Percentiles rank a stretch among this genome's conserved stretches.
phyloP scores from a whole-genome alignment of 2,888 invertebrate species.

The Scaptomyza caliginosa region DNA sequence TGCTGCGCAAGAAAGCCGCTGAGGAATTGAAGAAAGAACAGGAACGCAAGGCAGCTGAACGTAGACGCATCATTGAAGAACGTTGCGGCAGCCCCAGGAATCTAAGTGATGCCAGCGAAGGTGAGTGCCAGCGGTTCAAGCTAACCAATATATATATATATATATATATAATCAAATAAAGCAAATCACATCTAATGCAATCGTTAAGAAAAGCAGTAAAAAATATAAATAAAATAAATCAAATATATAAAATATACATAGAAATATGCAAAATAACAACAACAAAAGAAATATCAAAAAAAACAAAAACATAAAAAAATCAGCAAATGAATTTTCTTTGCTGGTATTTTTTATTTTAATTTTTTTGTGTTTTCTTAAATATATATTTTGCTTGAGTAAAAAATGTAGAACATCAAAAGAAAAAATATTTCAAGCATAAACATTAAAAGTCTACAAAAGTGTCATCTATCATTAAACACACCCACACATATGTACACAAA shows the following conservation, averaged over 20 bases:
- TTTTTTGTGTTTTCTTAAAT: too few species aligned
- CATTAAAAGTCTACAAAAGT: slow-evolving; percentile 53
- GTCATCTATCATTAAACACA: slow-evolving; percentile 59
- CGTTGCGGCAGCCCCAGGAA: slow-evolving; percentile 96
- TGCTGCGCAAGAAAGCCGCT: slow-evolving; percentile 99
- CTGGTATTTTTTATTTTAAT: slow-evolving; percentile 1
- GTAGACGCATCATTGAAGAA: slow-evolving; percentile 98
- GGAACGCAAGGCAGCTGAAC: slow-evolving; percentile 98
- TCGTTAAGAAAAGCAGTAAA: slow-evolving; percentile 6
- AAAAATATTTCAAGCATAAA: slow-evolving; percentile 51
- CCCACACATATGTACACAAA: slow-evolving; percentile 9
- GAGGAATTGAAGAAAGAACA: slow-evolving; percentile 99
- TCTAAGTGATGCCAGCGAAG: slow-evolving; percentile 96
- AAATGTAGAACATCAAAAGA: slow-evolving; percentile 8
- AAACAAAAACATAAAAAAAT: too few species aligned
- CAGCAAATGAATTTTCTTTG: slow-evolving; percentile 35
- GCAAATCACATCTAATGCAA: slow-evolving; percentile 3
- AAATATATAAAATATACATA: slow-evolving; percentile 1
- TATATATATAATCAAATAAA: background rate
- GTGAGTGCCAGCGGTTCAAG: slow-evolving; percentile 85
- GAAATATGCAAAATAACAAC: slow-evolving; percentile 1
- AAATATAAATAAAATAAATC: slow-evolving; percentile 6
- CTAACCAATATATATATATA: too few species aligned
- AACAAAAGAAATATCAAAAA: slow-evolving; percentile 23
- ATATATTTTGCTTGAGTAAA: background rate